phyloP scores from a whole-genome alignment of 2,113 vertebrate genomes.

The Archilochus colubris region DNA sequence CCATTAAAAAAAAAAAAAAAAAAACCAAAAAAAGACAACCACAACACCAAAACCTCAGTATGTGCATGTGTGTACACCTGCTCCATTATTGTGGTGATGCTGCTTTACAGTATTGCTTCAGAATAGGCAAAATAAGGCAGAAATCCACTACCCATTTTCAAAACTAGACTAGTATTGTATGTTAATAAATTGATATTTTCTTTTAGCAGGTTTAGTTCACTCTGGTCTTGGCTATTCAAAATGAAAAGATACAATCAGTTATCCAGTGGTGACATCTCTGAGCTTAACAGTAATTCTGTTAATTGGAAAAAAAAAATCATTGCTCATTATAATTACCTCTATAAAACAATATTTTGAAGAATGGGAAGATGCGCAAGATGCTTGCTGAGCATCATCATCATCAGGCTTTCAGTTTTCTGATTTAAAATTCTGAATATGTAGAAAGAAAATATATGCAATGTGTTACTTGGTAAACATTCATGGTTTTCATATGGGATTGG shows the following conservation, averaged over 20 bases:
- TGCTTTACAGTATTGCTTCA: neutral
- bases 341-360: neutral
- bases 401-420: neutral
- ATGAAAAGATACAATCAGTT: neutral
- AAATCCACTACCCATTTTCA: neutral
- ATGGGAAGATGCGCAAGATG: neutral
- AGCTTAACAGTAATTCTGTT: neutral
- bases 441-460: neutral
- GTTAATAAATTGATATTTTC: neutral
- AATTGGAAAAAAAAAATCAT: neutral
- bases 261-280: neutral
- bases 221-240: neutral
- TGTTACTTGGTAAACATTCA: neutral
- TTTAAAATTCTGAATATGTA: neutral
- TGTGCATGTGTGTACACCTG: neutral
- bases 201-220: neutral
- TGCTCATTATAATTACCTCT: neutral
- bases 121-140: neutral
- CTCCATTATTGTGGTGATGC: neutral
- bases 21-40: no score
- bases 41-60: neutral
- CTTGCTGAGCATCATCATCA: neutral
- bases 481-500: neutral
- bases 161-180: neutral
- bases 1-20: neutral